These are phyloP conservation scores for Dasypogon diadema DNA, from an alignment of 2,888 invertebrate species.

Conservation along the genomic window DNA sequence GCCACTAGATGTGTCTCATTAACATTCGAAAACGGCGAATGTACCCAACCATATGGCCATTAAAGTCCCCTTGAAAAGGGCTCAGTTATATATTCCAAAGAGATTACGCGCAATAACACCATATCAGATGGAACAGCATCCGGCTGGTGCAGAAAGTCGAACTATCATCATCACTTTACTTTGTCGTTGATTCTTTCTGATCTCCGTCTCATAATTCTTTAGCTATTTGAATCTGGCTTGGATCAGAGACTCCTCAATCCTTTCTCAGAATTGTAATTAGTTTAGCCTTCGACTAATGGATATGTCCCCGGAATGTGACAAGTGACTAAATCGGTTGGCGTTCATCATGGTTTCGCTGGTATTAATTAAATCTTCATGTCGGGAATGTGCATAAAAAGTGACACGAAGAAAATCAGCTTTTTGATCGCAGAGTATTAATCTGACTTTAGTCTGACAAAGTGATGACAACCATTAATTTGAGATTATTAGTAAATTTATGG, in stretches of 20 bases:
- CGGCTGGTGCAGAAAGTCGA: constrained; percentile 4
- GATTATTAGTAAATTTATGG: neutral
- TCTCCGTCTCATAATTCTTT: neutral
- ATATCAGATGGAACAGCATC: neutral
- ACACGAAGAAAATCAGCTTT: neutral
- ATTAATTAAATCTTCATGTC: constrained; percentile 1
- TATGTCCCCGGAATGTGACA: constrained; percentile 5
- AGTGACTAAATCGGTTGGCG: neutral
- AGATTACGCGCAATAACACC: neutral
- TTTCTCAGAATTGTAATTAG: constrained; percentile 6
- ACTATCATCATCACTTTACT: neutral
- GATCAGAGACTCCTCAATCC: neutral
- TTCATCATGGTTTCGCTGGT: neutral
- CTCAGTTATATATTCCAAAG: neutral
- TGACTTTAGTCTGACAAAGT: constrained; percentile 7
- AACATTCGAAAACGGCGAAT: neutral
- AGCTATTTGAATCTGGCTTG: neutral
- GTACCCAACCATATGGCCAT: neutral
- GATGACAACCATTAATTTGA: neutral
- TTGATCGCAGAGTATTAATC: neutral
- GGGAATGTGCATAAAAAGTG: neutral
- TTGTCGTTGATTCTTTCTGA: neutral
- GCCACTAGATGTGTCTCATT: neutral
- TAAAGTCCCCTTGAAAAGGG: neutral
- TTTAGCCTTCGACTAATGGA: constrained; percentile 16